Evolutionary conservation across 2,888 invertebrate genomes (phyloP), one percentile per base, ranked within the genome.

Genomic region (Drosophila greeni): DNA sequence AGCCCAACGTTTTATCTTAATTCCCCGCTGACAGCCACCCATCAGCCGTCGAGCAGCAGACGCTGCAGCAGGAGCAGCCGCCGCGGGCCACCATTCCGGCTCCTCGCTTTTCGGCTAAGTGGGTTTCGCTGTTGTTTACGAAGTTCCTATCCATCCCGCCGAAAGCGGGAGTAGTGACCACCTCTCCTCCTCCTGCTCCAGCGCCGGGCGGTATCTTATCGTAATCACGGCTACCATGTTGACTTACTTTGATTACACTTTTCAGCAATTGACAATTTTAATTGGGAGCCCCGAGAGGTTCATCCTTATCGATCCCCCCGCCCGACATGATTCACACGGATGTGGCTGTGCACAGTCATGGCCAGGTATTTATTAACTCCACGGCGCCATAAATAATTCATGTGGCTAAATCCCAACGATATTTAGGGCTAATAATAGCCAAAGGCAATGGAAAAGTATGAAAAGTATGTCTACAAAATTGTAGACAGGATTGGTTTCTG

Each of bases 1-100:
- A 70, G 64, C 65, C 45, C 48, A 51, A 31, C 20, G 61, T 70
- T 78, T 85, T 86, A 86, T 86, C 86, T 86, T 77, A 86, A 86
- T 85, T 69, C 86, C 86, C 75, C 45, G 36, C 33, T 78, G 86
- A 86, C 86, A 86, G 86, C 72, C 64, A 80, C 77, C 70, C 86
- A 85, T 86, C 86, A 85, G 60, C 64, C 59, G 56, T 64, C 39
- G 42, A 55, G 67, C 70, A 73, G 61, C 73, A 74, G 64, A 33
- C 66, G 68, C 31, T 37, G 45, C 62, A 52, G 59, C 67, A 57
- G 40, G 37, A 37, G 54, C 64, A 53, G 55, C 66, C 52, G 66
- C 43, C 49, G 42, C 58, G 42, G 40, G 33, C 52, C 49, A 36
- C 45, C 49, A 20, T 20, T 39, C 14, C 7, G 7, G n/a, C 40